Evolutionary conservation across 2,888 invertebrate species (phyloP).

Genomic region (Polyommatus iphigenia): DNA sequence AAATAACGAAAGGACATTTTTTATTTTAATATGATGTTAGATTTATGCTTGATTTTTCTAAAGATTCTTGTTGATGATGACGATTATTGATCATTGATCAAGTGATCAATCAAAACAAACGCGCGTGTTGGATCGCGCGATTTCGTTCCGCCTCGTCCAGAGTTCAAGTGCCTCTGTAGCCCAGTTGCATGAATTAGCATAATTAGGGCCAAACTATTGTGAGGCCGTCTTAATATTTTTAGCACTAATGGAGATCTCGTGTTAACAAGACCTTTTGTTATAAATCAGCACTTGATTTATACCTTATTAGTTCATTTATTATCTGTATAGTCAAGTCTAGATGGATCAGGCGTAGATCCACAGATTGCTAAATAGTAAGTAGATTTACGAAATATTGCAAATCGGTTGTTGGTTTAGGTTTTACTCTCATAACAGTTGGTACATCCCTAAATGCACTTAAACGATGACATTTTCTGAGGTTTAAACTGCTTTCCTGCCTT

Average conservation of each 20-base stretch:
- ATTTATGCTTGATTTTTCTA: background rate
- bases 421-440: no score
- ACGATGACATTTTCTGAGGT: no score
- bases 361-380: no score
- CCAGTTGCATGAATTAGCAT: constrained; percentile 31
- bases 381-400: no score
- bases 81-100: background rate
- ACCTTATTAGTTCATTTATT: background rate
- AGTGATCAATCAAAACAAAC: constrained; percentile 7
- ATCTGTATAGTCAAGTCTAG: background rate
- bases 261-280: background rate
- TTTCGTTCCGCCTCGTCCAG: constrained; percentile 18
- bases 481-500: no score
- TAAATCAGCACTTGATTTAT: background rate
- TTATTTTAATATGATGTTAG: no score
- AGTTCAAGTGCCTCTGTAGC: constrained; percentile 31
- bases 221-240: background rate
- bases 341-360: no score
- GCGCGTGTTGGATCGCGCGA: background rate
- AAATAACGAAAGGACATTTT: no score
- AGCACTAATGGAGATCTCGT: constrained; percentile 3
- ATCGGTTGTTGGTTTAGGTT: no score
- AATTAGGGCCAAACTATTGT: constrained; percentile 16
- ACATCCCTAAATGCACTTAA: no score
- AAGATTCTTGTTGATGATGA: background rate